phyloP scores from a whole-genome alignment of 2,797 vertebrate species.

The Acropternis orthonyx region DNA sequence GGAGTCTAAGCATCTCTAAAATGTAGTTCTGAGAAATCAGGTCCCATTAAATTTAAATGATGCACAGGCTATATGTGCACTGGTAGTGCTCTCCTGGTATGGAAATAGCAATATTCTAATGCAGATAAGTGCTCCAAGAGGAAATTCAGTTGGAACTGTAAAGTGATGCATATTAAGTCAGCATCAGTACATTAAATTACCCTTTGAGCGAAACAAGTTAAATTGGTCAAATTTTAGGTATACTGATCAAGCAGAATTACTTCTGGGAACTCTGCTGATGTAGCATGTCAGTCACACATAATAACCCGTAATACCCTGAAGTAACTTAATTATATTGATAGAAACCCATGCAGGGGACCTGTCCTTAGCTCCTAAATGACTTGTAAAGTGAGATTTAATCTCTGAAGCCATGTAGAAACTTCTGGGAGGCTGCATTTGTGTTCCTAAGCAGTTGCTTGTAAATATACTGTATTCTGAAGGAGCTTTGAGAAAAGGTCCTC shows the following conservation, averaged over 20 bases:
- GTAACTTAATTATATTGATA: not conserved
- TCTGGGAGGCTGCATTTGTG: not conserved
- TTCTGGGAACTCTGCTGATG: not conserved
- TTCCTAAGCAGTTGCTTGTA: not conserved
- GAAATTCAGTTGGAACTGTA: conserved; percentile 12
- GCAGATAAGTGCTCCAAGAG: conserved; percentile 19
- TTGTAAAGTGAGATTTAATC: not conserved
- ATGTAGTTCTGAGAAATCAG: not conserved
- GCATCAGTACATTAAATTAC: conserved; percentile 2
- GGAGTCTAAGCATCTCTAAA: not conserved
- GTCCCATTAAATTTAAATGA: conserved; percentile 25
- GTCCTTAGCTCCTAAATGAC: not conserved
- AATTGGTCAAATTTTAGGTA: conserved; percentile 9
- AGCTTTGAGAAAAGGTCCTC: not conserved
- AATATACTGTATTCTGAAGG: not conserved
- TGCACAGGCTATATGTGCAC: not conserved
- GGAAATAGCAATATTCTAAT: conserved; percentile 25
- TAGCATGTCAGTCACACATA: not conserved
- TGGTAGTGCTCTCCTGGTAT: not conserved
- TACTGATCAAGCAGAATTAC: not conserved
- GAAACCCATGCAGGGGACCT: not conserved
- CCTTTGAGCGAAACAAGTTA: not conserved
- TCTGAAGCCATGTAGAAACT: not conserved
- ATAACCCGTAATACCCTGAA: not conserved
- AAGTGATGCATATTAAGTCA: conserved; percentile 36